Percentiles rank a stretch among this genome's conserved stretches.
Evolutionary conservation across 1,140 invertebrate species (phyloP).

Genomic region (Penaeus vannamei): DNA sequence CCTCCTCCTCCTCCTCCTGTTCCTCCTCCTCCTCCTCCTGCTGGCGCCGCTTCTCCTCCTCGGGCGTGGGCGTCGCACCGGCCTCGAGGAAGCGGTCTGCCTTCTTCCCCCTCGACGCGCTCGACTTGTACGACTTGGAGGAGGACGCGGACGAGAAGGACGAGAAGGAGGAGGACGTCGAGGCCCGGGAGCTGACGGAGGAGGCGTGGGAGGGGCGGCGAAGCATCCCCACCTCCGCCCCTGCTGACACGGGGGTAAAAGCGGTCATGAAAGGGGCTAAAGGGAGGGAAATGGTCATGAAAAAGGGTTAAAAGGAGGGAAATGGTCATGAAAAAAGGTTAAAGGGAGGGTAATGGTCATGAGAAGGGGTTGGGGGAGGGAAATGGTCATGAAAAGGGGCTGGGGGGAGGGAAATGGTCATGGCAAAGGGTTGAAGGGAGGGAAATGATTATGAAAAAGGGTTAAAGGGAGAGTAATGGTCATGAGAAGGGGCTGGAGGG

Average conservation of each 20-base stretch:
- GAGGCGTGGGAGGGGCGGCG: conserved; percentile 41
- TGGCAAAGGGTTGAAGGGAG: background rate
- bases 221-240: conserved; percentile 32
- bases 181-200: conserved; percentile 36
- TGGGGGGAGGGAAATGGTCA: background rate
- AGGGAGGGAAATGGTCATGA: too few species aligned
- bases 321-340: too few species aligned
- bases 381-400: too few species aligned
- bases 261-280: too few species aligned
- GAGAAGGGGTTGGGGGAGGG: too few species aligned
- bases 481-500: too few species aligned
- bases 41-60: conserved; percentile 20
- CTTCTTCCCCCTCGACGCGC: background rate
- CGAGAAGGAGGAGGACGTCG: conserved; percentile 35
- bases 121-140: conserved; percentile 1
- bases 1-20: background rate
- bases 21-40: background rate
- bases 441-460: background rate
- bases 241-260: background rate
- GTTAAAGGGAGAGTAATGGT: too few species aligned
- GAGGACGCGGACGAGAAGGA: conserved; percentile 34
- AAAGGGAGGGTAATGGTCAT: too few species aligned
- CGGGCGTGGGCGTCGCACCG: conserved; percentile 10
- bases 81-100: background rate
- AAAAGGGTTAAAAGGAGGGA: too few species aligned